Base-by-base conservation (phyloP, 1,140 invertebrate species). In the Armadillidium nasatum region DNA sequence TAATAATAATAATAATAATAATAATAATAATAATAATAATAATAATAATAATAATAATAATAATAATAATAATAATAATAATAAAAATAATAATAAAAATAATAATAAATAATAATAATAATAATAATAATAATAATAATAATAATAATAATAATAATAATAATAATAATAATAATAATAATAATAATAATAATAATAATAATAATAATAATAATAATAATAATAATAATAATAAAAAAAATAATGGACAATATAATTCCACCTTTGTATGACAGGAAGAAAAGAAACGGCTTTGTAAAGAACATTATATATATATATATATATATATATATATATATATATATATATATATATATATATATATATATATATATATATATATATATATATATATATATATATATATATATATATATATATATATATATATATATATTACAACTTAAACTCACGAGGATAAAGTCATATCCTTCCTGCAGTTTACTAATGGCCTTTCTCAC, bases 401-500 rank as follows among this genome's bases (percentile, higher is more conserved):
- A 33, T 33, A 33, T 33, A 33, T 33, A 33, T 33, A 33, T 33
- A 33, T 33, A 33, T 33, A 33, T 33, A 33, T 6, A 33, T 33
- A 33, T 33, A 33, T 33, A 33, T 33, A 33, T 33, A 33, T 33
- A 33, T 33, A 33, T 33, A 33, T 3, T 33, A 3, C 33, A 33
- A 33, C 6, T 4, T 71, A 7, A 72, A 77, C 76, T 71, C 78
- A 83, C 78, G 45, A 83, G 78, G 9, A 85, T 76, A 68, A 80
- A 78, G 21, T 78, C 74, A 11, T 85, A 80, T 15, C 80, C 82
- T 19, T 77, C 76, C 69, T 85, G 82, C 9, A 84, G 77, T 69
- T 83, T 78, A 6, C 54, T 10, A 13, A 84, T 67, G 11, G 79
- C 77, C 3, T 71, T 23, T 74, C 76, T 10, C 81, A 72, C 73